phyloP scores from a whole-genome alignment of 2,888 invertebrate species.

The Apamea anceps region DNA sequence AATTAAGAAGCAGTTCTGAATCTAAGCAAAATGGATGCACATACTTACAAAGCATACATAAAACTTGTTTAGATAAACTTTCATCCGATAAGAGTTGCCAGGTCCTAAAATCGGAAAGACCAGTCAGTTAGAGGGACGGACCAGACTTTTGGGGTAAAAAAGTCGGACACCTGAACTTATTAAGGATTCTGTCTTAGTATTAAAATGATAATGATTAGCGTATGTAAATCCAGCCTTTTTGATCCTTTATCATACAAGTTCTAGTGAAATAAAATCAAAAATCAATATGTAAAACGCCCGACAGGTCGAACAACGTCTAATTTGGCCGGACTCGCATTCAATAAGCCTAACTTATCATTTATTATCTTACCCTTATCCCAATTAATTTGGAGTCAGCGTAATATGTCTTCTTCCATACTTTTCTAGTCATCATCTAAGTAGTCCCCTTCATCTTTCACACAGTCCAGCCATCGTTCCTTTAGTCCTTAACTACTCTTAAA shows the following conservation, averaged over 20 bases:
- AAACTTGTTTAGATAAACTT: neutral
- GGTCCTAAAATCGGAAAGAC: neutral
- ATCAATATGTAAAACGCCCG: neutral
- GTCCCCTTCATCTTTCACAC: neutral
- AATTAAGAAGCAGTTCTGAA: neutral
- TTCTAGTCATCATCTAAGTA: neutral
- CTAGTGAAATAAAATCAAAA: neutral
- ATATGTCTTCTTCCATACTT: neutral
- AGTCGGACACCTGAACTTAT: neutral
- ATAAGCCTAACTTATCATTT: neutral
- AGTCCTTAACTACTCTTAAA: neutral
- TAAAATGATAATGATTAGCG: neutral
- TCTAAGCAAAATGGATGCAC: neutral
- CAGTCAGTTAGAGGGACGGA: neutral
- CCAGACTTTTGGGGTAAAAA: neutral
- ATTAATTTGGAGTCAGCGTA: neutral
- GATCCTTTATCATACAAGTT: neutral
- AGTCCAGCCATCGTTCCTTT: neutral
- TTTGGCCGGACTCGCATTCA: neutral
- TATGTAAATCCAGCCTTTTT: neutral
- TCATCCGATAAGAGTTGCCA: neutral
- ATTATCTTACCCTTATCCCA: neutral
- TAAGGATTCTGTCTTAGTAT: neutral
- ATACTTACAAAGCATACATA: neutral
- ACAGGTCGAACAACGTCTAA: neutral